phyloP scores from a whole-genome alignment of 1,140 invertebrate species.

The Mercenaria mercenaria region DNA sequence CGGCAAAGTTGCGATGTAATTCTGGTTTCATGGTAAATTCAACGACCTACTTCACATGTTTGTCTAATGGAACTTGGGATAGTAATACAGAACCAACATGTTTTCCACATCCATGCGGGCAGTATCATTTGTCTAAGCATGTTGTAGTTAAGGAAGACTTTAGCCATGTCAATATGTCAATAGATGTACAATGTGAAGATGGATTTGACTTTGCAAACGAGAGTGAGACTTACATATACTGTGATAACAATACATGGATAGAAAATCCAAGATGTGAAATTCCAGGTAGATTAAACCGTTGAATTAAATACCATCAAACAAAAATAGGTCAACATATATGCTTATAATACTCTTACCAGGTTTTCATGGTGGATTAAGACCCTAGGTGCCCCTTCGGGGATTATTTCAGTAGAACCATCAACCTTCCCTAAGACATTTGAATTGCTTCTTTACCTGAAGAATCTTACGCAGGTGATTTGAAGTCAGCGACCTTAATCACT shows the following conservation, averaged over 20 bases:
- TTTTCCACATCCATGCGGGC: background rate
- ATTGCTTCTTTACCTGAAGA: too few species aligned
- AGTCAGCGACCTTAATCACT: too few species aligned
- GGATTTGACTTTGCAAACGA: background rate
- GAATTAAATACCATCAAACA: background rate
- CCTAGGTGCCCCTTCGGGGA: too few species aligned
- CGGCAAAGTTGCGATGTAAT: background rate
- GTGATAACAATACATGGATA: background rate
- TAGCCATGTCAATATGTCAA: background rate
- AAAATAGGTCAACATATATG: too few species aligned
- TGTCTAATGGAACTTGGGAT: background rate
- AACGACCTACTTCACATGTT: background rate
- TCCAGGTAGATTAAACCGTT: background rate
- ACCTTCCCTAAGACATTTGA: too few species aligned
- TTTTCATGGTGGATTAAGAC: too few species aligned
- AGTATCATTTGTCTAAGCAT: background rate
- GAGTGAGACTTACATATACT: background rate
- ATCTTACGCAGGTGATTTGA: too few species aligned
- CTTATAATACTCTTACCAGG: too few species aligned
- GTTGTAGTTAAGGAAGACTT: background rate
- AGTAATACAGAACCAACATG: background rate
- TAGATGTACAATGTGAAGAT: background rate
- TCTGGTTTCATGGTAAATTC: background rate
- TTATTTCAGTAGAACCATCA: too few species aligned
- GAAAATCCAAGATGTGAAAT: background rate